Conservation (phyloP, 2,113 vertebrate species). For the Salvelinus sp. region DNA sequence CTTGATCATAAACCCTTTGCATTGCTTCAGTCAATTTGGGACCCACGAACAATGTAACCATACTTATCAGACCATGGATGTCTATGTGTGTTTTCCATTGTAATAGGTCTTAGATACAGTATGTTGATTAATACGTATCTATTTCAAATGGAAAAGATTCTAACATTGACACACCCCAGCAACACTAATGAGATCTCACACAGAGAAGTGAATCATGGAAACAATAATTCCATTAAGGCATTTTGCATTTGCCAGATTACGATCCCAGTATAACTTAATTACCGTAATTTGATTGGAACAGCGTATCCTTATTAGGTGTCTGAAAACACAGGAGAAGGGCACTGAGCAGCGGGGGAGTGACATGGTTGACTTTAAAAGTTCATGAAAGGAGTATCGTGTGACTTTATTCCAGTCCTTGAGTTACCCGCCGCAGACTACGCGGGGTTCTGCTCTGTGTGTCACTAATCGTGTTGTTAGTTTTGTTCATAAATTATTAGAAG, state of each 20-base stretch:
- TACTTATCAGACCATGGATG: too few relatives aligned
- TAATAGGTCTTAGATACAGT: neutral
- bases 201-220: slow-evolving; percentile 50
- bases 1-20: too few relatives aligned
- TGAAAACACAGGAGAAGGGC: slow-evolving; percentile 16
- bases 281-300: slow-evolving; percentile 53
- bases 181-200: slow-evolving; percentile 45
- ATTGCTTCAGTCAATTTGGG: too few relatives aligned
- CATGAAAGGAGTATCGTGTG: neutral
- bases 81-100: neutral
- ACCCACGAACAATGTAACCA: too few relatives aligned
- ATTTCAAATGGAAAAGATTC: slow-evolving; percentile 20
- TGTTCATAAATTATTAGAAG: neutral
- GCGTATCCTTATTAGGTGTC: slow-evolving; percentile 27
- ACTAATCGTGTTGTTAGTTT: neutral
- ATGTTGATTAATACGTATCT: slow-evolving; percentile 3
- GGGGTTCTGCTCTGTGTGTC: too few relatives aligned
- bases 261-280: slow-evolving; percentile 50
- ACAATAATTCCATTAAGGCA: slow-evolving; percentile 56
- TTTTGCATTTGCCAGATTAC: slow-evolving; percentile 56
- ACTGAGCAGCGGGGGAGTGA: slow-evolving; percentile 20
- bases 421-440: too few relatives aligned
- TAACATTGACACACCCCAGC: slow-evolving; percentile 37
- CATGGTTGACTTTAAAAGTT: slow-evolving; percentile 16
- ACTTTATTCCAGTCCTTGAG: neutral